These are phyloP conservation scores for Didymodactylos carnosus DNA, from an alignment of 2,888 invertebrate genomes.

Conservation along the genomic window DNA sequence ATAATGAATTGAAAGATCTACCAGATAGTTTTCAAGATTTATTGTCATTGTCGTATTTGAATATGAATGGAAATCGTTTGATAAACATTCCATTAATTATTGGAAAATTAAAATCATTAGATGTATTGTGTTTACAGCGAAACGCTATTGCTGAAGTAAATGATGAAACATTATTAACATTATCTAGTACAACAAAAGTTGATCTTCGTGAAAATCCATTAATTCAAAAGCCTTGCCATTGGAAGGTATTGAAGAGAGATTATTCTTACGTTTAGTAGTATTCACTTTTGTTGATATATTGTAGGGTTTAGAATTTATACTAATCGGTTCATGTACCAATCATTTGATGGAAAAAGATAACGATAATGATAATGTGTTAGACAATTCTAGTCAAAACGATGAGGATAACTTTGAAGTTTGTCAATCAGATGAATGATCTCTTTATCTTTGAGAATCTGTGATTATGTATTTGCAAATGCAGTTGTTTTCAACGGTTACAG, in stretches of 20 bases:
- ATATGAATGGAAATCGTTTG: constrained; percentile 2
- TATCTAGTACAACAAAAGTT: constrained; percentile 1
- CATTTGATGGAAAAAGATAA: background rate
- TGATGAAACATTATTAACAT: constrained; percentile 1
- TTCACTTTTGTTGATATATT: background rate
- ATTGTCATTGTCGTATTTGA: background rate
- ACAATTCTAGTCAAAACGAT: background rate
- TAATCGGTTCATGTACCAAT: background rate
- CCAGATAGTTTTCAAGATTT: background rate
- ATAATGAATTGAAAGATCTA: constrained; percentile 7
- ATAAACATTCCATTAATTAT: constrained; percentile 1
- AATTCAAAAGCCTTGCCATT: background rate
- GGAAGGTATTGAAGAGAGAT: background rate
- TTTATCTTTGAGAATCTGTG: too few species aligned
- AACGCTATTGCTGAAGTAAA: constrained; percentile 6
- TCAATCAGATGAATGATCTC: too few species aligned
- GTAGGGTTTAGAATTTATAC: background rate
- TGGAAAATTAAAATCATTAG: background rate
- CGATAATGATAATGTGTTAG: background rate
- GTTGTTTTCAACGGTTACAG: too few species aligned
- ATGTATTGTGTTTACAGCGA: constrained; percentile 1
- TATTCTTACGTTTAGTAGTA: background rate
- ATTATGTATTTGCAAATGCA: too few species aligned
- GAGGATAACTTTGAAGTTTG: too few species aligned
- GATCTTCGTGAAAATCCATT: constrained; percentile 11